Conservation (phyloP, 2,888 invertebrate genomes). For the Tachina lurida region DNA sequence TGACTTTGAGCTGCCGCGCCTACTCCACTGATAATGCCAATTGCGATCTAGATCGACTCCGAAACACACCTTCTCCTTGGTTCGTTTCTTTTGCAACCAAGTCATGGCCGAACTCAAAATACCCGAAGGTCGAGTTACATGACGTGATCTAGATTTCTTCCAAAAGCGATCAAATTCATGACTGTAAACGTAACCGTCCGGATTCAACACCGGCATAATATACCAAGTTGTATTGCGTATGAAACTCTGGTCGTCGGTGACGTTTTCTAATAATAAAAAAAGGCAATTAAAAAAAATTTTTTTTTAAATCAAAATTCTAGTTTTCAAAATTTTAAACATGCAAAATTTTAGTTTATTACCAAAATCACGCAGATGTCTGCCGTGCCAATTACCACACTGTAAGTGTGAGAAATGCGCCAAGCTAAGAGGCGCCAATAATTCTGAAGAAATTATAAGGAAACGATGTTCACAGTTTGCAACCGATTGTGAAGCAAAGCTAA, state of each 20-base stretch:
- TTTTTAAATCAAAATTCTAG: constrained; percentile 1
- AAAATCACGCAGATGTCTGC: background rate
- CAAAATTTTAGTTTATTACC: constrained; percentile 37
- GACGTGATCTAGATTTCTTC: constrained; percentile 89
- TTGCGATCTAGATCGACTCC: constrained; percentile 92
- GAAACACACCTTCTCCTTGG: constrained; percentile 84
- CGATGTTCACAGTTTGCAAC: background rate
- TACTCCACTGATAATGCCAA: constrained; percentile 90
- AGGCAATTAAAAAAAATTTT: background rate
- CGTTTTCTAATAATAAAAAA: constrained; percentile 74
- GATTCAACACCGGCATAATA: constrained; percentile 90
- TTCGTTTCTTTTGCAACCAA: constrained; percentile 80
- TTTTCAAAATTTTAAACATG: constrained; percentile 38
- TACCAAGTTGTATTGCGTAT: constrained; percentile 85
- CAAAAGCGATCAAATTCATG: constrained; percentile 90
- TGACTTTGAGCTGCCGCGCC: constrained; percentile 88
- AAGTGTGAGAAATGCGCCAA: constrained; percentile 74
- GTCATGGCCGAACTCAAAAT: constrained; percentile 81
- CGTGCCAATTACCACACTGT: constrained; percentile 71
- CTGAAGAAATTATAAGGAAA: background rate
- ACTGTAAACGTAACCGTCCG: constrained; percentile 90
- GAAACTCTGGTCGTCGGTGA: constrained; percentile 72
- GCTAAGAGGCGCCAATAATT: background rate
- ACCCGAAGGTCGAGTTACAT: constrained; percentile 78
- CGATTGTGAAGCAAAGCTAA: background rate